Conservation (phyloP, 1,140 invertebrate species). For the Stegodyphus dumicola region DNA sequence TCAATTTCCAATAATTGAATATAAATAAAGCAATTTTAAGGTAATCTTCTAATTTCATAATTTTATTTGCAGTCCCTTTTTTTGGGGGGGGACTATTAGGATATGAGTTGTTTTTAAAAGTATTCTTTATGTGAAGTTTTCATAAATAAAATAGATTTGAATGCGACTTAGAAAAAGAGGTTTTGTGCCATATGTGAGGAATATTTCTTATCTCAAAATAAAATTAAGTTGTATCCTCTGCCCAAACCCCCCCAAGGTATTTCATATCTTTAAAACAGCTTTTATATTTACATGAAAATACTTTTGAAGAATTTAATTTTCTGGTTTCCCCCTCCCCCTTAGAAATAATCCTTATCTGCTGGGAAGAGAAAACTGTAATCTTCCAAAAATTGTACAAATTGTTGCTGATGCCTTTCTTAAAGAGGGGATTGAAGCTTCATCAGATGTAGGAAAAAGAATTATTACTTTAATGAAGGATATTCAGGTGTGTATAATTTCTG, state of each 20-base stretch:
- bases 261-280: no score
- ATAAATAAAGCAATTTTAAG: no score
- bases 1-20: no score
- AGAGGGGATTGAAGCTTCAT: constrained; percentile 80
- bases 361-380: constrained; percentile 86
- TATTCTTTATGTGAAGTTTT: background rate
- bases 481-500: constrained; percentile 67
- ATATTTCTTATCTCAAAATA: no score
- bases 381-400: constrained; percentile 87
- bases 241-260: no score
- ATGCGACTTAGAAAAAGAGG: background rate
- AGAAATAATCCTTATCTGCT: constrained; percentile 86
- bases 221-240: no score
- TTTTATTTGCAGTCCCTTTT: no score
- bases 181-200: background rate
- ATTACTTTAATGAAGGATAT: constrained; percentile 66
- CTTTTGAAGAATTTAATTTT: background rate
- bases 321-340: constrained; percentile 44
- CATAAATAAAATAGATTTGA: background rate
- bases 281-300: no score
- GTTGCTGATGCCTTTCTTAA: constrained; percentile 88
- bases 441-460: constrained; percentile 76
- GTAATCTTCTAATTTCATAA: no score
- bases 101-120: background rate
- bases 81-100: no score